These are phyloP conservation scores for Beris chalybata DNA, from an alignment of 2,888 invertebrate genomes.

Conservation along the genomic window DNA sequence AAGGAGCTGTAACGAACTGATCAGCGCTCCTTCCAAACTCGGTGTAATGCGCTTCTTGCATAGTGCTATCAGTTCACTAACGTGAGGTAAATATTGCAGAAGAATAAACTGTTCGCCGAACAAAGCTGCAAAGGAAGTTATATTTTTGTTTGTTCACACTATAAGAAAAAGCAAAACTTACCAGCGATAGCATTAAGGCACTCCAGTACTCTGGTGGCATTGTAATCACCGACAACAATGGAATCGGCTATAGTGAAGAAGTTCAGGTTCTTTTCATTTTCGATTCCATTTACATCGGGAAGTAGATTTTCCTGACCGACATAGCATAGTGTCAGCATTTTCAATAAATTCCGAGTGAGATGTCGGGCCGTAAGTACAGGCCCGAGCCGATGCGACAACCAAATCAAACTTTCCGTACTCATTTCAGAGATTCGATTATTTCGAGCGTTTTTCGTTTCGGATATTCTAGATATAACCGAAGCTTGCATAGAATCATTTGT, in stretches of 20 bases:
- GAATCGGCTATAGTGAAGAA: slow-evolving; percentile 67
- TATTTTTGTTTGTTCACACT: neutral
- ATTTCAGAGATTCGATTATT: slow-evolving; percentile 76
- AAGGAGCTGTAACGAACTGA: slow-evolving; percentile 79
- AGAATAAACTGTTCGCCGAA: slow-evolving; percentile 88
- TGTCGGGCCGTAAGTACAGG: slow-evolving; percentile 91
- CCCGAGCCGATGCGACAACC: slow-evolving; percentile 91
- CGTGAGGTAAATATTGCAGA: slow-evolving; percentile 87
- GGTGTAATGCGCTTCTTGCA: slow-evolving; percentile 79
- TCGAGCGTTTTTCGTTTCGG: slow-evolving; percentile 48
- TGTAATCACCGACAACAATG: slow-evolving; percentile 74
- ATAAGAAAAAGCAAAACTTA: slow-evolving; percentile 48
- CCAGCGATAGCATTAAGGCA: slow-evolving; percentile 87
- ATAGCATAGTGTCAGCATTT: slow-evolving; percentile 94
- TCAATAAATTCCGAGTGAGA: slow-evolving; percentile 85
- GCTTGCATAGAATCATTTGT: slow-evolving; percentile 42
- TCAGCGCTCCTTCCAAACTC: slow-evolving; percentile 85
- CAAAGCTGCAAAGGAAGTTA: slow-evolving; percentile 60
- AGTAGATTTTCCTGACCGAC: slow-evolving; percentile 78
- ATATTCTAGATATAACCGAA: neutral
- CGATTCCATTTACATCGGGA: slow-evolving; percentile 48
- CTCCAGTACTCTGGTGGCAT: slow-evolving; percentile 84
- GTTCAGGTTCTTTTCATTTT: slow-evolving; percentile 59
- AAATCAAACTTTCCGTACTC: slow-evolving; percentile 84
- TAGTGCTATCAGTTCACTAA: slow-evolving; percentile 79